Conservation (phyloP, 2,113 vertebrate species). For the Melanerpes formicivorus region DNA sequence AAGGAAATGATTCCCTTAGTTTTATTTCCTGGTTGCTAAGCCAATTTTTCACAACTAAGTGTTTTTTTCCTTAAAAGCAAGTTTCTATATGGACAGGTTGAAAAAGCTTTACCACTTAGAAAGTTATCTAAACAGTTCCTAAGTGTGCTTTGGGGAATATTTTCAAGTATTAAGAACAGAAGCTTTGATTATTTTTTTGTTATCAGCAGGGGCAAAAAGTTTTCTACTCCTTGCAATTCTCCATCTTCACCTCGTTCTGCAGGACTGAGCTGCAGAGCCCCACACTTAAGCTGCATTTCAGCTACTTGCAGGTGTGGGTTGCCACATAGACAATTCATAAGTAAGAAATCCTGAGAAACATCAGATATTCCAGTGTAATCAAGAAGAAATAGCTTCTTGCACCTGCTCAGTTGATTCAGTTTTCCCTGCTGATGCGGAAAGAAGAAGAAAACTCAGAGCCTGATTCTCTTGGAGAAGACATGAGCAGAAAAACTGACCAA, state of each 20-base stretch:
- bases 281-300: not conserved
- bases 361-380: not conserved
- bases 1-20: too few species aligned
- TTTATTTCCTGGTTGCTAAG: too few species aligned
- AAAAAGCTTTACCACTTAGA: not conserved
- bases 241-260: not conserved
- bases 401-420: not conserved
- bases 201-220: not conserved
- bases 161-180: not conserved
- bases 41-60: too few species aligned
- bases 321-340: not conserved
- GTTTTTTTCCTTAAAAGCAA: too few species aligned
- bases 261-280: not conserved
- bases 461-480: not conserved
- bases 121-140: not conserved
- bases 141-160: not conserved
- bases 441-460: not conserved
- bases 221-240: not conserved
- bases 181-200: not conserved
- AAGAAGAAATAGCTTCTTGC: not conserved
- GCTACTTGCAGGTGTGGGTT: not conserved
- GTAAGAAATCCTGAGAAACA: not conserved
- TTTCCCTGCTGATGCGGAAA: not conserved
- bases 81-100: too few species aligned
- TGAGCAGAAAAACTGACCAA: not conserved